A percentile compares a stretch with the other conserved stretches of the same genome.
Evolutionary conservation across 1,140 invertebrate genomes (phyloP).

Genomic region (Polyergus mexicanus): DNA sequence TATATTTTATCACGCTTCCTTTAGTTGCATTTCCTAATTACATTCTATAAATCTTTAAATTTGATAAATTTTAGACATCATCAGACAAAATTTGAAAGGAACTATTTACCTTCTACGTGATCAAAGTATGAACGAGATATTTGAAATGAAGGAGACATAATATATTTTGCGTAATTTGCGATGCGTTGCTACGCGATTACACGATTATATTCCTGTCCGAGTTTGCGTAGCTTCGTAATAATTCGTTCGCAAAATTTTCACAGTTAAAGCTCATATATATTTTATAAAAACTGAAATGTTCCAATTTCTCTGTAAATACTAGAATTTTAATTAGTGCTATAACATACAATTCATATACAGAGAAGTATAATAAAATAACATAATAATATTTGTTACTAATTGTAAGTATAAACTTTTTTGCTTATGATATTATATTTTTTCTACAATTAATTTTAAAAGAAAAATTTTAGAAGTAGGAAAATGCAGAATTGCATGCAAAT

Average conservation of each 20-base stretch:
- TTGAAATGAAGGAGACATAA: conserved; percentile 25
- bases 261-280: neutral
- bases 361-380: neutral
- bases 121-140: neutral
- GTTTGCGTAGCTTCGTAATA: neutral
- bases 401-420: neutral
- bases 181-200: neutral
- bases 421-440: neutral
- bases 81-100: conserved; percentile 19
- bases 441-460: neutral
- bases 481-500: neutral
- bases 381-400: conserved; percentile 17
- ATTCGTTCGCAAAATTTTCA: neutral
- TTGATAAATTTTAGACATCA: conserved; percentile 19
- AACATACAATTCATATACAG: neutral
- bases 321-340: neutral
- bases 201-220: conserved; percentile 1
- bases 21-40: conserved; percentile 28
- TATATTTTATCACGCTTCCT: conserved; percentile 23
- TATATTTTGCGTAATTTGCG: neutral
- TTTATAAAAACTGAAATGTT: neutral
- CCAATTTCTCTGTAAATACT: neutral
- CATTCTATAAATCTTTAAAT: neutral
- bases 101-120: conserved; percentile 32
- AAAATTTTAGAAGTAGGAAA: neutral